Conservation (phyloP, 2,113 vertebrate species). For the Gallinago undulata region DNA sequence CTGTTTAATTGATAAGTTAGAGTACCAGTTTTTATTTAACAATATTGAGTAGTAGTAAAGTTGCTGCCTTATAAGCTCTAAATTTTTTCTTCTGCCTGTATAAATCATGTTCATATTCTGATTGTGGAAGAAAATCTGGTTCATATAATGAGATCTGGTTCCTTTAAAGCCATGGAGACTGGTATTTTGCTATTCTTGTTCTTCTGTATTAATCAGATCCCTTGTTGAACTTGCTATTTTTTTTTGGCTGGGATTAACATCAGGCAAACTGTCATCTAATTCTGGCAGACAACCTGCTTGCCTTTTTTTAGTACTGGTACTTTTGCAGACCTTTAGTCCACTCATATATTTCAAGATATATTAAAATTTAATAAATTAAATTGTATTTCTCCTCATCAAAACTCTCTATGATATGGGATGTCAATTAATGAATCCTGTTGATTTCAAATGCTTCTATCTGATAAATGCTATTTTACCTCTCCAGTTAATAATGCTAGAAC, state of each 20-base stretch:
- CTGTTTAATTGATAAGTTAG: background rate
- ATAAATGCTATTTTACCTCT: background rate
- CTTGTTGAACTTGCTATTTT: background rate
- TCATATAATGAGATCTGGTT: background rate
- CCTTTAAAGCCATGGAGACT: background rate
- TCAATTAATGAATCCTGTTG: background rate
- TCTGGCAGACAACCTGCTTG: background rate
- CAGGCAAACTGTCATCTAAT: fast-evolving
- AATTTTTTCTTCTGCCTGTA: background rate
- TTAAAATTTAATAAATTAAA: background rate
- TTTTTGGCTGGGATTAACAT: background rate
- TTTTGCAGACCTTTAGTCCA: background rate
- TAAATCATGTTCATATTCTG: background rate
- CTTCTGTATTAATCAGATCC: background rate
- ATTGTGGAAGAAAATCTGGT: background rate
- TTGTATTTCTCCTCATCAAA: background rate
- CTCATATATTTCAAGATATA: background rate
- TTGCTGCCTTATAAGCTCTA: background rate
- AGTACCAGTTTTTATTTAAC: background rate
- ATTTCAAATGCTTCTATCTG: background rate
- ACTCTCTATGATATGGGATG: background rate
- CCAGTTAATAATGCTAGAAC: background rate
- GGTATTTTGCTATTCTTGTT: background rate
- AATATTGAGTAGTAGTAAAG: background rate
- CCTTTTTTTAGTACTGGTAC: background rate